Evolutionary conservation across 2,797 vertebrate species (phyloP).

Genomic region (Hydrocynus forskahlii): DNA sequence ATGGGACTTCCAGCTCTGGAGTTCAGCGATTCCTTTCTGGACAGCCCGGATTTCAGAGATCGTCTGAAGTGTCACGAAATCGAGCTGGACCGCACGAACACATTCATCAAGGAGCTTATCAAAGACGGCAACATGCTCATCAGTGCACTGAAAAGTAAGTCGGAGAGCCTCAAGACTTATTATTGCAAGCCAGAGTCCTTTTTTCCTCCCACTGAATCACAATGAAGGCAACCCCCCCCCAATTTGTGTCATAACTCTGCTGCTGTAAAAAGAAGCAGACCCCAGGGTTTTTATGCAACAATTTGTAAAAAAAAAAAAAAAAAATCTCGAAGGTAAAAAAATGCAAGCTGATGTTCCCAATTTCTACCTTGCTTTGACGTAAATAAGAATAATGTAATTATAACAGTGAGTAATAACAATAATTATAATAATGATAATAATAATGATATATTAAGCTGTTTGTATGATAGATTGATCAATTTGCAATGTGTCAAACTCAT

Average conservation of each 20-base stretch:
- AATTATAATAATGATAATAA: too few relatives aligned
- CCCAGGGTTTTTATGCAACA: too few relatives aligned
- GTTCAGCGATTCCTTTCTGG: conserved; percentile 95
- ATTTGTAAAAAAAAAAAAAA: too few relatives aligned
- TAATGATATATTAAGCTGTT: neutral
- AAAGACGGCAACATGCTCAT: conserved; percentile 96
- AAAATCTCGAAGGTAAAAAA: too few relatives aligned
- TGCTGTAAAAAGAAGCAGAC: too few relatives aligned
- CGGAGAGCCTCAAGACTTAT: neutral
- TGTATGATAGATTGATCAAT: neutral
- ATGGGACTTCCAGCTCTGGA: conserved; percentile 97
- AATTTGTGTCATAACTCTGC: too few relatives aligned
- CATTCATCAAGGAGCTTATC: conserved; percentile 96
- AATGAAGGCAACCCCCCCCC: too few relatives aligned
- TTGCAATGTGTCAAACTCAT: too few relatives aligned
- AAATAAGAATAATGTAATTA: too few relatives aligned
- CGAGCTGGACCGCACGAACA: conserved; percentile 94
- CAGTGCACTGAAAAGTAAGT: conserved; percentile 90
- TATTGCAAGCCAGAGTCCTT: neutral
- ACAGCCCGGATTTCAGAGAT: conserved; percentile 95
- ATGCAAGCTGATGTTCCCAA: too few relatives aligned
- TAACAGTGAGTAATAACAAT: too few relatives aligned
- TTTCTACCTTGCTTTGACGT: too few relatives aligned
- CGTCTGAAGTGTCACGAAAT: conserved; percentile 93
- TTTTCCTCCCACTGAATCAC: neutral